Base-by-base conservation (phyloP, 2,888 invertebrate genomes). In the Lithosia quadra region DNA sequence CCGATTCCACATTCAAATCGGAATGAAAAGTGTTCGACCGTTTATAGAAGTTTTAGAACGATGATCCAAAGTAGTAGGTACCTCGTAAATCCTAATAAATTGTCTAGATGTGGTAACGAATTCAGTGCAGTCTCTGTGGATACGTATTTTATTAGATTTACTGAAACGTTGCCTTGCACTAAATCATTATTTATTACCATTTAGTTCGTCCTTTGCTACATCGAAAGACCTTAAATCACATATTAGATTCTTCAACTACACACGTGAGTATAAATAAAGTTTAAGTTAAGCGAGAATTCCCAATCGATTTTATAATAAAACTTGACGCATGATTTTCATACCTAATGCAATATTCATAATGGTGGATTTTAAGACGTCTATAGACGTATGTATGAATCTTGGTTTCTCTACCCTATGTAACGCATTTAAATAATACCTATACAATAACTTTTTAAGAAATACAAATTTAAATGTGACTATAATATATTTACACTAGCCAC, bases 21-120 rank as follows among this genome's bases (percentile, higher is more conserved):
- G 72, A 72, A 76, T 69, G 76, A 76, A 75, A 74, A 72, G 75
- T 75, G 74, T 43, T 72, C 71, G 66, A 83, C 59, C 75, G 68
- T 74, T 81, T 78, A 77, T 78, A 76, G 71, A 73, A 83, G 75
- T 78, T 82, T 83, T 75, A 76, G 82, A 81, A 82, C 83, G 82
- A 86, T 83, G 83, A 85, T 81, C 80, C 75, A 72, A 83, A 84
- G 72, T 65, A 68, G 77, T 74, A 76, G 81, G 80, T 81, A 79
- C 76, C 76, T 83, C 85, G 87, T 87, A 88, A 88, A 89, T 88
- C 84, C 84, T 86, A 85, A 88, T 88, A 88, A 88, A 90, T 89
- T 87, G 86, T 89, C 86, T 86, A 84, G 86, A 87, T 88, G 89
- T 86, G 89, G 87, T 86, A 86, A 88, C 86, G 84, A 88, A 82